phyloP scores from a whole-genome alignment of 2,888 invertebrate species.

The Cantharis rustica region DNA sequence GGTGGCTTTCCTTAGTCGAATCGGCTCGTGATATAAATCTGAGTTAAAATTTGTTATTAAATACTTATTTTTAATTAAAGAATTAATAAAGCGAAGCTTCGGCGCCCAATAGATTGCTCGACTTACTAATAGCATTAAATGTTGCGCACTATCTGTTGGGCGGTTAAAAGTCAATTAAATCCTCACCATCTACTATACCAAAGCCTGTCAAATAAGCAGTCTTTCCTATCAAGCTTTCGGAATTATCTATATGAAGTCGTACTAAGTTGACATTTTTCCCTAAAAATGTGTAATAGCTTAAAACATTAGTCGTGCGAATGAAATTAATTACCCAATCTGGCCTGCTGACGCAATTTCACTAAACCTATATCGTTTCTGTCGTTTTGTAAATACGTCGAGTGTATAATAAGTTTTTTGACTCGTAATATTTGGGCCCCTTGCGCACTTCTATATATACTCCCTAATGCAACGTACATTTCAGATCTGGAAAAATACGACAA shows the following conservation, averaged over 20 bases:
- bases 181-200: conserved; percentile 51
- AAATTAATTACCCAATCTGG: conserved; percentile 40
- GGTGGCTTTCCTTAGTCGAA: conserved; percentile 47
- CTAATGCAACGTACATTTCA: conserved; percentile 45
- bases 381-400: conserved; percentile 46
- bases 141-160: background rate
- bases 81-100: background rate
- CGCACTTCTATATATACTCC: conserved; percentile 47
- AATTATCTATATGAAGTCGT: conserved; percentile 46
- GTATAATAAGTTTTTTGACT: conserved; percentile 43
- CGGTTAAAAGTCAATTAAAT: background rate
- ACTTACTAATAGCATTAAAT: background rate
- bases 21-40: conserved; percentile 49
- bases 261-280: conserved; percentile 46
- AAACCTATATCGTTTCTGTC: conserved; percentile 49
- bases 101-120: background rate
- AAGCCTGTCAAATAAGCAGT: conserved; percentile 52
- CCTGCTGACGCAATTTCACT: conserved; percentile 43
- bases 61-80: background rate
- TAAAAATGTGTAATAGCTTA: conserved; percentile 23
- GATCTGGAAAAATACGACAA: conserved; percentile 38
- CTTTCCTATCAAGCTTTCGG: conserved; percentile 47
- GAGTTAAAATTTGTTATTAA: conserved; percentile 20
- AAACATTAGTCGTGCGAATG: background rate
- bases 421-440: conserved; percentile 46